A percentile compares a stretch with the other conserved stretches of the same genome.
Evolutionary conservation across 2,888 invertebrate genomes (phyloP).

Genomic region (Leptura quadrifasciata): DNA sequence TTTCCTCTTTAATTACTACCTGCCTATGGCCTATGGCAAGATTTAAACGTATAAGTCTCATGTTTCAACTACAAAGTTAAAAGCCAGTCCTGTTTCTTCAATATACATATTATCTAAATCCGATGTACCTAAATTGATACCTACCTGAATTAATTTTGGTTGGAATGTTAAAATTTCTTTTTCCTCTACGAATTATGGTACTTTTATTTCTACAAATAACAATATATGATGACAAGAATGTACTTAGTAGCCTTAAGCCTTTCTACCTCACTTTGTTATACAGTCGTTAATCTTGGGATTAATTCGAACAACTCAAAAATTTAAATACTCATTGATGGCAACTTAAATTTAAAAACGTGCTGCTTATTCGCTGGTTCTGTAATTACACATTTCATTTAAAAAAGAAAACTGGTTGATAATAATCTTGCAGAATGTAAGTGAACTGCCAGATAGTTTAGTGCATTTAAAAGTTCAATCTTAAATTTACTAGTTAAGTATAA

Average conservation of each 20-base stretch:
- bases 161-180: constrained; percentile 42
- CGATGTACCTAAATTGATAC: constrained; percentile 38
- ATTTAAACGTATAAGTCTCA: too few relatives aligned
- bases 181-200: constrained; percentile 28
- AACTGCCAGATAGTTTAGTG: background rate
- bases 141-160: constrained; percentile 37
- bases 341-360: constrained; percentile 10
- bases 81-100: constrained; percentile 14
- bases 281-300: constrained; percentile 39
- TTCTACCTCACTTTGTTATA: constrained; percentile 36
- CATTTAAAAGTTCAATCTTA: too few relatives aligned
- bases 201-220: constrained; percentile 41
- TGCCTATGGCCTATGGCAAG: too few relatives aligned
- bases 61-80: background rate
- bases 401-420: background rate
- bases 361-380: constrained; percentile 19
- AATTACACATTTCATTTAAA: constrained; percentile 29
- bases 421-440: background rate
- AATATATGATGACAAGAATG: constrained; percentile 43
- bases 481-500: too few relatives aligned
- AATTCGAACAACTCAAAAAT: constrained; percentile 32
- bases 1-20: too few relatives aligned
- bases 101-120: constrained; percentile 35
- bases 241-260: constrained; percentile 33
- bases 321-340: constrained; percentile 28